Conservation (phyloP, 2,888 invertebrate genomes). For the Microplitis manilae region DNA sequence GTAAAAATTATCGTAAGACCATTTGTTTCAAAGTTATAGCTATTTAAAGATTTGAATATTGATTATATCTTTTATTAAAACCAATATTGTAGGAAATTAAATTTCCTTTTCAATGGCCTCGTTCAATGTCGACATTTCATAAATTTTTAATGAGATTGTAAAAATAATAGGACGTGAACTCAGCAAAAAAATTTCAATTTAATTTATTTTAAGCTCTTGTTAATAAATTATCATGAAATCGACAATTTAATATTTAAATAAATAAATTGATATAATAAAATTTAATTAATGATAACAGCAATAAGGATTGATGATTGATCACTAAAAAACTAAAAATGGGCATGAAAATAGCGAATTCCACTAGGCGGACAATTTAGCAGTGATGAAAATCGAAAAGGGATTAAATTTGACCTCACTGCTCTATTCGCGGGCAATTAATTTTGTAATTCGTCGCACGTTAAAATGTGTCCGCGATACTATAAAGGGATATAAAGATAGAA, state of each 20-base stretch:
- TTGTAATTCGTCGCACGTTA: conserved; percentile 61
- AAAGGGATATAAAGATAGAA: not conserved
- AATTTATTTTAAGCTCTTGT: not conserved
- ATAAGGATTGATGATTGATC: not conserved
- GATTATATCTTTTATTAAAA: too few relatives aligned
- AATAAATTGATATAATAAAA: not conserved
- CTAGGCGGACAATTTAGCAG: conserved; percentile 31
- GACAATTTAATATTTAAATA: not conserved
- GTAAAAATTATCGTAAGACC: too few relatives aligned
- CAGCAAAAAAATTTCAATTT: not conserved
- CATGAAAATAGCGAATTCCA: not conserved
- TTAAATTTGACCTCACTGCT: conserved; percentile 49
- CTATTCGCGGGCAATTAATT: conserved; percentile 64
- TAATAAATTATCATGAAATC: not conserved
- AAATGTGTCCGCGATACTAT: conserved; percentile 3
- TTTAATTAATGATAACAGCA: not conserved
- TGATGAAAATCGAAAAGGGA: conserved; percentile 64
- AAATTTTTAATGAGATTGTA: too few relatives aligned
- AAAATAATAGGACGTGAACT: too few relatives aligned
- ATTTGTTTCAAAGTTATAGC: too few relatives aligned
- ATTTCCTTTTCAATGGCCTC: too few relatives aligned
- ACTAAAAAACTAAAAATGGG: not conserved
- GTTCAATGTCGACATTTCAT: too few relatives aligned
- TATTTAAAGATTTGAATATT: too few relatives aligned
- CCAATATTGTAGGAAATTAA: too few relatives aligned